Evolutionary conservation across 2,888 invertebrate genomes (phyloP).

Genomic region (Dichetophora obliterata): DNA sequence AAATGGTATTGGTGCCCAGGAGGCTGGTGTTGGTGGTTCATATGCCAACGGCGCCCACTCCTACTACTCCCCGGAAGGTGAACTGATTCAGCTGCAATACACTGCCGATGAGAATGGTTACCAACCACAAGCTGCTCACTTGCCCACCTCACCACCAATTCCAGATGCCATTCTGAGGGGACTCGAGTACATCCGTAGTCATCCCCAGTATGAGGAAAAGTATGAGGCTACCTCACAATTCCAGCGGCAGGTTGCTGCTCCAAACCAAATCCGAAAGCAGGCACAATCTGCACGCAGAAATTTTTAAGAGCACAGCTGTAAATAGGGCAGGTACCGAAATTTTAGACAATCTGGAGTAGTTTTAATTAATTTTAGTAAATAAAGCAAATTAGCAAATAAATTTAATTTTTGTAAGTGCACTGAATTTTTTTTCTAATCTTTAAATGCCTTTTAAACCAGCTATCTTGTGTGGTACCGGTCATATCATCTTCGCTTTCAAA

Average conservation of each 20-base stretch:
- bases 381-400: too few relatives aligned
- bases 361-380: too few relatives aligned
- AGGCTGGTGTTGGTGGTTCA: conserved; percentile 72
- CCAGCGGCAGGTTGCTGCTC: not conserved
- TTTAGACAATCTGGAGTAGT: not conserved
- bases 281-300: too few relatives aligned
- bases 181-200: conserved; percentile 60
- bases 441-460: too few relatives aligned
- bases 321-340: not conserved
- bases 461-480: too few relatives aligned
- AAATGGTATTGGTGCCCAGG: conserved; percentile 74
- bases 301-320: too few relatives aligned
- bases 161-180: conserved; percentile 61
- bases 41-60: conserved; percentile 63
- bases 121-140: conserved; percentile 63
- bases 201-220: conserved; percentile 54
- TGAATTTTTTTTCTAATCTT: too few relatives aligned
- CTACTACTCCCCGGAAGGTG: conserved; percentile 64
- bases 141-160: conserved; percentile 68
- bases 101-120: conserved; percentile 66
- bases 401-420: too few relatives aligned
- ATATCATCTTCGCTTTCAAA: too few relatives aligned
- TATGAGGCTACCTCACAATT: not conserved
- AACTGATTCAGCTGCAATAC: conserved; percentile 58
- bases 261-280: too few relatives aligned